Evolutionary conservation across 2,113 vertebrate genomes (phyloP).

Genomic region (Eupsittula cactorum): DNA sequence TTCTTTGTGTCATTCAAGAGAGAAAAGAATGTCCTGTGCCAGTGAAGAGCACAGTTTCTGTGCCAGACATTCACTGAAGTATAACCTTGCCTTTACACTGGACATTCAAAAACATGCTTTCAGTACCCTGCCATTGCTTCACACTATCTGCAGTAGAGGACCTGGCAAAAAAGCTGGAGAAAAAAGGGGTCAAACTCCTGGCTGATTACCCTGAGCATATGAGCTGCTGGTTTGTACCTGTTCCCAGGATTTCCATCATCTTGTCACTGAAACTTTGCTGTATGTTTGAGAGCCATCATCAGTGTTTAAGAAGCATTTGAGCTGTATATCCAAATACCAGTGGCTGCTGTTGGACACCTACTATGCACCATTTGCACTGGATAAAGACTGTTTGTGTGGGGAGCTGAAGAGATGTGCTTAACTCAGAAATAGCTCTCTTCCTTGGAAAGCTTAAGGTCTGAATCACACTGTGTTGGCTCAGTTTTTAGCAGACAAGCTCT

Average conservation of each 20-base stretch:
- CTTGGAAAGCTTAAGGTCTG: conserved; percentile 67
- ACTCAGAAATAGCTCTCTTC: conserved; percentile 65
- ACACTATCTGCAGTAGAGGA: background rate
- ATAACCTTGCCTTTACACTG: background rate
- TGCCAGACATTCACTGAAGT: background rate
- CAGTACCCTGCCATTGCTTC: background rate
- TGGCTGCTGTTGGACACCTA: background rate
- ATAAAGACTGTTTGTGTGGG: conserved; percentile 31
- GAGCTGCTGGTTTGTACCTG: background rate
- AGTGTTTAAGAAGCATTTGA: background rate
- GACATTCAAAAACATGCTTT: background rate
- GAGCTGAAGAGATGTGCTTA: conserved; percentile 10
- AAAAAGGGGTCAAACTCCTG: background rate
- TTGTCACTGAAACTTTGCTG: background rate
- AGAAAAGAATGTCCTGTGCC: background rate
- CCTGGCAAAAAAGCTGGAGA: background rate
- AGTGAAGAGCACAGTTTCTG: background rate
- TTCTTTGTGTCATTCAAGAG: background rate
- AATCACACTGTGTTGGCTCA: conserved; percentile 70
- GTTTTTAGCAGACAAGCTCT: conserved; percentile 61
- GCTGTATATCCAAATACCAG: background rate
- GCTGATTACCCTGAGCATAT: background rate
- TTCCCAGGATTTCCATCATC: background rate
- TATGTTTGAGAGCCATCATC: background rate
- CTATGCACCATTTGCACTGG: background rate